These are phyloP conservation scores for Calonectris borealis DNA, from an alignment of 2,113 vertebrate species.

Conservation along the genomic window DNA sequence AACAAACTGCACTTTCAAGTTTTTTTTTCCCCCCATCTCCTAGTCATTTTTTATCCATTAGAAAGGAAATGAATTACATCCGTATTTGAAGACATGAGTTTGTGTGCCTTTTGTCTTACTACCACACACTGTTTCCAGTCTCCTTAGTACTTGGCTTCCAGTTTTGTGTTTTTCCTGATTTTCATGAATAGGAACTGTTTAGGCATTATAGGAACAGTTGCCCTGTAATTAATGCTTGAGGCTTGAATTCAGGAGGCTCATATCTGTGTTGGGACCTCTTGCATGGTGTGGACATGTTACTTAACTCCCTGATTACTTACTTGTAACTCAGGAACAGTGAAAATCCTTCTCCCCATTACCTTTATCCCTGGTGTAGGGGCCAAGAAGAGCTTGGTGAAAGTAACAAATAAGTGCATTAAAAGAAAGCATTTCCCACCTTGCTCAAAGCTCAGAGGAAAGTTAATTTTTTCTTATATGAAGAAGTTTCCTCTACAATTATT, in stretches of 20 bases:
- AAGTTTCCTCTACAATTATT: neutral
- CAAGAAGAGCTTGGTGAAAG: neutral
- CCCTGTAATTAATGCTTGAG: neutral
- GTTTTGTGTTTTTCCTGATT: neutral
- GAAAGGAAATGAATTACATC: constrained; percentile 48
- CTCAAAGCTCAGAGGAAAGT: neutral
- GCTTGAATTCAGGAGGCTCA: neutral
- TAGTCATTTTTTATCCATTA: constrained; percentile 43
- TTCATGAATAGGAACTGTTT: neutral
- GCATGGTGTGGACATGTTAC: neutral
- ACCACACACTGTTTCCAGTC: neutral
- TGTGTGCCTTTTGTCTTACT: constrained; percentile 32
- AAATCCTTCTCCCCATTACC: neutral
- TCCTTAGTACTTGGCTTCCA: neutral
- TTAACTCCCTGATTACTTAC: neutral
- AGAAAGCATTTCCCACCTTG: neutral
- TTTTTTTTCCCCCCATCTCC: neutral
- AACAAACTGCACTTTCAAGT: constrained; percentile 43
- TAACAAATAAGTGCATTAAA: accelerated
- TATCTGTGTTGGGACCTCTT: neutral
- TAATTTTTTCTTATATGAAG: neutral
- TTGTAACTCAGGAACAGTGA: neutral
- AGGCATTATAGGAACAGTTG: neutral
- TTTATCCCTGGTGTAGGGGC: neutral
- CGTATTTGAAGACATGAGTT: neutral